phyloP scores from a whole-genome alignment of 2,888 invertebrate species.

The Gastrophysa polygoni region DNA sequence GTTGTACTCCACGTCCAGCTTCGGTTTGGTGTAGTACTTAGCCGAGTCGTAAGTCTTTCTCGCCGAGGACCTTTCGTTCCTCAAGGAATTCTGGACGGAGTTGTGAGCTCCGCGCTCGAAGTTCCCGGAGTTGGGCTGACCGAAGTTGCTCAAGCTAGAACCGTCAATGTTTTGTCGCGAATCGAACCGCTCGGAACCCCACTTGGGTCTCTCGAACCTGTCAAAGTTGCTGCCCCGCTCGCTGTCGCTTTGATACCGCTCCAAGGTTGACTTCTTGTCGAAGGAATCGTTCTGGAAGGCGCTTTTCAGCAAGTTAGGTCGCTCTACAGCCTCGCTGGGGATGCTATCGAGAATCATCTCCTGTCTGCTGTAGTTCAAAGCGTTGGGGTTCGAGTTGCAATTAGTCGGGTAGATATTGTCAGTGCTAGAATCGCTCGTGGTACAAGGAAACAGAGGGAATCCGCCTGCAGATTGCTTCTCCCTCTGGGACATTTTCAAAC shows the following conservation, averaged over 20 bases:
- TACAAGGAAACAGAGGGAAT: conserved; percentile 81
- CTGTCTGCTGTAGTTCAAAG: conserved; percentile 76
- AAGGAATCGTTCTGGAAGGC: conserved; percentile 68
- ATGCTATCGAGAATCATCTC: conserved; percentile 59
- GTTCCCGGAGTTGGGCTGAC: conserved; percentile 49
- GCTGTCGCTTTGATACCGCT: conserved; percentile 66
- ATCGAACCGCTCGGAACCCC: conserved; percentile 64
- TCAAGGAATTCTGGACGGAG: conserved; percentile 45
- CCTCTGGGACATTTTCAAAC: conserved; percentile 68
- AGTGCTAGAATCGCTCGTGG: conserved; percentile 82
- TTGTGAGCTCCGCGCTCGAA: conserved; percentile 50
- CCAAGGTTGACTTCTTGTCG: conserved; percentile 68
- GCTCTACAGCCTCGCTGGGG: conserved; percentile 59
- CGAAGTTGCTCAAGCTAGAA: conserved; percentile 47
- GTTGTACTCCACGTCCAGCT: conserved; percentile 53
- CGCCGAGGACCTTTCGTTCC: conserved; percentile 49
- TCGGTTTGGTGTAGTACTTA: conserved; percentile 55
- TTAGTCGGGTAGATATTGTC: conserved; percentile 86
- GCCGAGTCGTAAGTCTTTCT: conserved; percentile 53
- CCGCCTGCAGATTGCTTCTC: conserved; percentile 76
- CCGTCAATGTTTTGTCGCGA: conserved; percentile 60
- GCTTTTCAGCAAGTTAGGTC: conserved; percentile 63
- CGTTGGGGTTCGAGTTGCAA: conserved; percentile 84
- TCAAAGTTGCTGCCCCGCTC: conserved; percentile 60
- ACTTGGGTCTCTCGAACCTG: conserved; percentile 65